phyloP scores from a whole-genome alignment of 1,140 invertebrate genomes.

The Acromyrmex charruanus region DNA sequence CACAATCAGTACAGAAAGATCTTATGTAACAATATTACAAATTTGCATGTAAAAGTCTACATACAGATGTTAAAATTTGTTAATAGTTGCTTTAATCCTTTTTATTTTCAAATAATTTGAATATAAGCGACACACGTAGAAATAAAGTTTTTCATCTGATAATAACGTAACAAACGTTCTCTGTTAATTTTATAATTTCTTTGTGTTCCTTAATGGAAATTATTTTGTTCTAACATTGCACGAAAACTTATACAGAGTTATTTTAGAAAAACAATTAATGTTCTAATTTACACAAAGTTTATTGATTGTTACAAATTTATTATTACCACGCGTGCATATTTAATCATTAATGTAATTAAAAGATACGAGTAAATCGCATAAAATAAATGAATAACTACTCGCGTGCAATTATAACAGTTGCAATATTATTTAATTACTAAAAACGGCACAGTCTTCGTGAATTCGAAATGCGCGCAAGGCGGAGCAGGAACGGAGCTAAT shows the following conservation, averaged over 20 bases:
- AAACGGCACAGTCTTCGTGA: slow-evolving; percentile 36
- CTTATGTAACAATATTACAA: slow-evolving; percentile 19
- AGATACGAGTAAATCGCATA: slow-evolving; percentile 18
- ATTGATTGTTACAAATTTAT: slow-evolving; percentile 11
- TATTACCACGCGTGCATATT: background rate
- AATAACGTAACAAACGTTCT: background rate
- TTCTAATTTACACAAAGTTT: slow-evolving; percentile 8
- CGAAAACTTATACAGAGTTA: background rate
- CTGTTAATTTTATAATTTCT: background rate
- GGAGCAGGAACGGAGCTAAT: slow-evolving; percentile 73
- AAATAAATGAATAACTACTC: background rate
- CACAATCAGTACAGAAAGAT: background rate
- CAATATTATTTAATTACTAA: slow-evolving; percentile 59
- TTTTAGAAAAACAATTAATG: slow-evolving; percentile 8
- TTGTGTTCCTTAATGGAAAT: background rate
- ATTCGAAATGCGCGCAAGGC: slow-evolving; percentile 41
- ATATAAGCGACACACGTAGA: background rate
- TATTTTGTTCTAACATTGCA: background rate
- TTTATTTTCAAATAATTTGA: background rate
- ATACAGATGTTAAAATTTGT: background rate
- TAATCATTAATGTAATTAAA: slow-evolving; percentile 54
- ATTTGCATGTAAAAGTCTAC: background rate
- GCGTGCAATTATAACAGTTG: slow-evolving; percentile 27
- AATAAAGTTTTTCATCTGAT: background rate
- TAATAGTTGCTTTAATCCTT: background rate